These are phyloP conservation scores for Anguilla japonica DNA, from an alignment of 2,113 vertebrate genomes.

Conservation along the genomic window DNA sequence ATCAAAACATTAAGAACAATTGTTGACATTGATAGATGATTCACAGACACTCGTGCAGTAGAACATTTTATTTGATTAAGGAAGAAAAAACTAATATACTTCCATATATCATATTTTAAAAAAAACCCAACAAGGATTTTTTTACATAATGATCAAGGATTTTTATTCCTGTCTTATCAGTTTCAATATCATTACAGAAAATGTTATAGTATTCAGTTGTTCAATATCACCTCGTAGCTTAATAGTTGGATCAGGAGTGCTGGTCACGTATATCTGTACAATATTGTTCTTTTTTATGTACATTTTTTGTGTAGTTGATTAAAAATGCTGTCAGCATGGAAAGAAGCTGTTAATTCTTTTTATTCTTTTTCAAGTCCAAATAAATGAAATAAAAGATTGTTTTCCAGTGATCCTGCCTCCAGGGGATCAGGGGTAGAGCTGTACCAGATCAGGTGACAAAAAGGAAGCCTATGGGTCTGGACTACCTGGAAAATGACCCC, in stretches of 20 bases:
- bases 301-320: constrained; percentile 80
- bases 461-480: constrained; percentile 59
- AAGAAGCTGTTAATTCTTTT: constrained; percentile 73
- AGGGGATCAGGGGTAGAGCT: constrained; percentile 40
- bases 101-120: constrained; percentile 37
- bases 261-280: constrained; percentile 98
- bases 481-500: neutral
- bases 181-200: constrained; percentile 99
- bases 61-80: too few relatives aligned
- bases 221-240: constrained; percentile 93
- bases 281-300: constrained; percentile 87
- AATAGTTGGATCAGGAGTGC: constrained; percentile 92
- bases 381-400: constrained; percentile 73
- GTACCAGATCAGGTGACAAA: constrained; percentile 73
- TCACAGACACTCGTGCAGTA: too few relatives aligned
- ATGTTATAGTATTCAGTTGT: constrained; percentile 97
- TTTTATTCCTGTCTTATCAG: constrained; percentile 85
- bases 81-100: constrained; percentile 22
- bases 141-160: constrained; percentile 98
- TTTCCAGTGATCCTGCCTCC: constrained; percentile 73
- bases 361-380: constrained; percentile 61
- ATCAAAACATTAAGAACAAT: too few relatives aligned
- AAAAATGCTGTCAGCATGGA: constrained; percentile 94
- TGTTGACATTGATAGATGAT: too few relatives aligned
- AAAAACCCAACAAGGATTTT: constrained; percentile 47